Evolutionary conservation across 1,140 invertebrate species (phyloP), one percentile per base, ranked within the genome.

Genomic region (Bombus confusus): DNA sequence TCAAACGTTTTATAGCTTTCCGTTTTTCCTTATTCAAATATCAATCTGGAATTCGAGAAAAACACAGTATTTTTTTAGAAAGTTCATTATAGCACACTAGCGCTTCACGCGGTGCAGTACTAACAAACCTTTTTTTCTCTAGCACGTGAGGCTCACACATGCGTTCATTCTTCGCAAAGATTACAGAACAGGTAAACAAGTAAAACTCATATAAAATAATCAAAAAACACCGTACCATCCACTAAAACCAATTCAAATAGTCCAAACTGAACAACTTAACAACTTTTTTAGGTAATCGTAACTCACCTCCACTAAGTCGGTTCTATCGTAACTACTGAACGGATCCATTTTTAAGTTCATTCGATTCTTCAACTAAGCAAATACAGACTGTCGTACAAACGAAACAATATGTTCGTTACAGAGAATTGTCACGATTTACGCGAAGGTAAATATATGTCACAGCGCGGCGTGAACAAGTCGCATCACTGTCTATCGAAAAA

Each of bases 251-350:
- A 28, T 37, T 39, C 4, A 28, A 71, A 25, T 39, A 25, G 4
- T 39, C 10, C 9, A 22, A 68, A 22, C 6, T 22, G 10, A 69
- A 37, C 28, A 25, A 25, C 34, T 69, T 69, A 28, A 5, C 8
- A 31, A 22, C 15, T 41, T 41, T 73, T 59, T 80, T 5, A 69
- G n/a, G 3, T 47, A 22, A 52, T 15, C 25, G 6, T 4, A 57
- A 91, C 92, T 94, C 71, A 93, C 93, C 88, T 92, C 91, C 10
- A 90, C 47, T 8, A 91, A 81, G n/a, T 92, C 88, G 12, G 69
- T 88, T 69, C 86, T 92, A 28, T 88, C 86, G 75, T 92, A 92
- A 69, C 82, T 87, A 22, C 80, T 85, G 72, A 91, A 93, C 8
- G 87, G 73, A 80, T 91, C 90, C 92, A 94, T 94, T 31, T 57